phyloP scores from a whole-genome alignment of 2,113 vertebrate species.

The Actenoides hombroni region DNA sequence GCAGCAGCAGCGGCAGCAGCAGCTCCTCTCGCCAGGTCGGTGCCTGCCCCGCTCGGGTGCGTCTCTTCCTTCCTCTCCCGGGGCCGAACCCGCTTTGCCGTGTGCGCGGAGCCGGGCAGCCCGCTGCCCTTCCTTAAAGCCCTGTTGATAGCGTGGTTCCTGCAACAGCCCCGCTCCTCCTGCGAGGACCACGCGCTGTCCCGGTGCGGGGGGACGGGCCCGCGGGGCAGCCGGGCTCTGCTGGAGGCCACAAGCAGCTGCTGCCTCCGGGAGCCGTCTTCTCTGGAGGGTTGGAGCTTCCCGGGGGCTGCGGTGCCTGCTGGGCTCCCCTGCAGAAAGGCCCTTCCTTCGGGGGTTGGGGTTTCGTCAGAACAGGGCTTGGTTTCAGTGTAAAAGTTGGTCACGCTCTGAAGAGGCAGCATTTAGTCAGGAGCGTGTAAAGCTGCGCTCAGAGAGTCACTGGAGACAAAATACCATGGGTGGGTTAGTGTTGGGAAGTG shows the following conservation, averaged over 20 bases:
- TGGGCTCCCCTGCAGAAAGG: fast-evolving
- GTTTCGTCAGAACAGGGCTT: neutral
- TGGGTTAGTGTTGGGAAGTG: fast-evolving
- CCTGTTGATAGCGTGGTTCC: fast-evolving
- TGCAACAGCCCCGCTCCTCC: too few relatives aligned
- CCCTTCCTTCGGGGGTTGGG: fast-evolving
- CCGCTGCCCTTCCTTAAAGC: neutral
- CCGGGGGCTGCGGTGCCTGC: neutral
- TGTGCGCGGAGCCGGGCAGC: neutral
- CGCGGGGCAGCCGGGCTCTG: neutral
- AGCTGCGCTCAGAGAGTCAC: neutral
- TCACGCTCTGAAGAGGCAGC: neutral
- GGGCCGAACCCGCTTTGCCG: neutral
- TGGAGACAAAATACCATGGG: neutral
- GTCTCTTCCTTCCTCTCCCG: neutral
- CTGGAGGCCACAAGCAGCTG: neutral
- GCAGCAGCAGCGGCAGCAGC: neutral
- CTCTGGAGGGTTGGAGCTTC: fast-evolving
- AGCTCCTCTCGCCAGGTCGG: neutral
- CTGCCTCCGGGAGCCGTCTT: neutral
- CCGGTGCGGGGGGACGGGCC: neutral
- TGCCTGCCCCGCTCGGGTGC: neutral
- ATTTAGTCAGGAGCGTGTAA: fast-evolving
- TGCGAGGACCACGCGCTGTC: neutral
- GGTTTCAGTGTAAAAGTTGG: neutral